phyloP scores from a whole-genome alignment of 2,888 invertebrate genomes.

The Teinopalpus imperialis region DNA sequence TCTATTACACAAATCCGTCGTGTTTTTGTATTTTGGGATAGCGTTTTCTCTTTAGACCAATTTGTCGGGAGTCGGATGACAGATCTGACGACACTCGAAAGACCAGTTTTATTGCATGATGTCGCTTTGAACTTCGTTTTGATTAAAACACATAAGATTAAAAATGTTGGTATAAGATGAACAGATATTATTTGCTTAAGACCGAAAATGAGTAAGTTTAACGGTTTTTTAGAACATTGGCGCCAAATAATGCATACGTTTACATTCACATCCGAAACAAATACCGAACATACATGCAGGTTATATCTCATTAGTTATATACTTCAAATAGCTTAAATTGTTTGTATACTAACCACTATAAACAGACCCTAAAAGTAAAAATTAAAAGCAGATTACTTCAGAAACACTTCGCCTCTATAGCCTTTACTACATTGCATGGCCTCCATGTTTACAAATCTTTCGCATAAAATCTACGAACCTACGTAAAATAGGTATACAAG shows the following conservation, averaged over 20 bases:
- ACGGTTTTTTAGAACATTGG: constrained; percentile 77
- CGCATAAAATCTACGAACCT: constrained; percentile 57
- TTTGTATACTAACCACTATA: constrained; percentile 48
- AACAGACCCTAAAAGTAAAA: constrained; percentile 39
- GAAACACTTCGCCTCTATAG: constrained; percentile 48
- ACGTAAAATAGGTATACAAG: constrained; percentile 45
- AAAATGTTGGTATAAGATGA: constrained; percentile 8
- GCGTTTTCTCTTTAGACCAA: constrained; percentile 51
- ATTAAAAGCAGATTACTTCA: constrained; percentile 27
- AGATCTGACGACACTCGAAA: constrained; percentile 75
- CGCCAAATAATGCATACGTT: constrained; percentile 82
- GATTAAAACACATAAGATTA: constrained; percentile 24
- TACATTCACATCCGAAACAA: constrained; percentile 44
- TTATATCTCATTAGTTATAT: constrained; percentile 26
- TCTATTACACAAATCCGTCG: constrained; percentile 15
- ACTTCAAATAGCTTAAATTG: constrained; percentile 23
- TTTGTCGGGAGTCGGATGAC: constrained; percentile 65
- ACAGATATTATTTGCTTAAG: constrained; percentile 8
- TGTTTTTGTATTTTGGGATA: constrained; percentile 30
- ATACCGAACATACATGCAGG: constrained; percentile 31
- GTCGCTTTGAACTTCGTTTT: constrained; percentile 41
- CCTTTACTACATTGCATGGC: constrained; percentile 48
- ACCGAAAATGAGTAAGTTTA: constrained; percentile 42
- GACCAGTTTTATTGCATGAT: constrained; percentile 68
- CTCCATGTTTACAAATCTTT: constrained; percentile 81